Conservation (phyloP, 2,888 invertebrate genomes). For the Miltochrista miniata region DNA sequence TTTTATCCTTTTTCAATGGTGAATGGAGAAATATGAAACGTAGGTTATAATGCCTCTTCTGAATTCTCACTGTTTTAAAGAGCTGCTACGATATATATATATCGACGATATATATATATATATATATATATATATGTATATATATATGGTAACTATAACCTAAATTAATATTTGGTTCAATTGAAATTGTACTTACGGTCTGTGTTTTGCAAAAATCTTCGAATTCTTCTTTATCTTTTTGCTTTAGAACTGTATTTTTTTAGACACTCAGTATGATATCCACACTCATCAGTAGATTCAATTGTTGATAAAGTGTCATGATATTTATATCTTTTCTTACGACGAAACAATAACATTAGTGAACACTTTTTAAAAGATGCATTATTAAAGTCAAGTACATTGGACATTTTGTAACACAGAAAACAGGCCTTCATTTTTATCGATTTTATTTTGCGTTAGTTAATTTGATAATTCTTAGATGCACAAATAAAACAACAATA, state of each 20-base stretch:
- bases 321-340: constrained; percentile 6
- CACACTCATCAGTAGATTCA: constrained; percentile 11
- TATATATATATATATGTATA: too few species aligned
- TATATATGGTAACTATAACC: too few species aligned
- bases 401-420: constrained; percentile 10
- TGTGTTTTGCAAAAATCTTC: too few species aligned
- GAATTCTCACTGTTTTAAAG: too few species aligned
- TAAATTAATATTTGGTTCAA: constrained; percentile 5
- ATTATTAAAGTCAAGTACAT: too few species aligned
- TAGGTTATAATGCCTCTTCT: too few species aligned
- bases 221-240: constrained; percentile 11
- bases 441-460: constrained; percentile 3
- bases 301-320: neutral
- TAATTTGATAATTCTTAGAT: constrained; percentile 8
- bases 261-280: constrained; percentile 6
- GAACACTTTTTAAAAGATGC: constrained; percentile 10
- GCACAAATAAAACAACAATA: constrained; percentile 5
- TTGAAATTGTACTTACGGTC: constrained; percentile 3
- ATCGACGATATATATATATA: too few species aligned
- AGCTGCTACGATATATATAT: too few species aligned
- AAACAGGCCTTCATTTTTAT: constrained; percentile 14
- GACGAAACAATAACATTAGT: too few species aligned
- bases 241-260: constrained; percentile 8
- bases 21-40: too few species aligned
- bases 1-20: too few species aligned